These are phyloP conservation scores for Malurus leucopterus DNA, from an alignment of 2,797 vertebrate species.

Conservation along the genomic window DNA sequence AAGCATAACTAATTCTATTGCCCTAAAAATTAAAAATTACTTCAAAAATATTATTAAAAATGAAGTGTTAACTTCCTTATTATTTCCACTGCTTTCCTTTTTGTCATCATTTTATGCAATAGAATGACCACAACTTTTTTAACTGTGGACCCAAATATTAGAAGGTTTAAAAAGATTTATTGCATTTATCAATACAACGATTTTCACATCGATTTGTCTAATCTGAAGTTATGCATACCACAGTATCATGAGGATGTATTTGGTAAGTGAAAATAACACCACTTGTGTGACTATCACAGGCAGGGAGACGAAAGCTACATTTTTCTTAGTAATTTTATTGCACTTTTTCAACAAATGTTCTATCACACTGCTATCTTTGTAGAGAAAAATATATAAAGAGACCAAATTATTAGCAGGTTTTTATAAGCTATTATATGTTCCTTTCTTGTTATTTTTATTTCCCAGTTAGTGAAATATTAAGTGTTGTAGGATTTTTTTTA, in stretches of 20 bases:
- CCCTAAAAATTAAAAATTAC: background rate
- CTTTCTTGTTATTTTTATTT: accelerated
- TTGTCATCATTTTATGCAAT: background rate
- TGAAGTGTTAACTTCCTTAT: background rate
- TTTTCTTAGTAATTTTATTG: background rate
- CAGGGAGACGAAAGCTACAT: background rate
- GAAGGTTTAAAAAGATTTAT: background rate
- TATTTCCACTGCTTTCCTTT: background rate
- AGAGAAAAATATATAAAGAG: background rate
- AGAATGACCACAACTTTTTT: background rate
- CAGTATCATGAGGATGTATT: background rate
- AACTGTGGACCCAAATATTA: background rate
- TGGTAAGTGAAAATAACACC: background rate
- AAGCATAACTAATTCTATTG: background rate
- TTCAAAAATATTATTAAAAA: background rate
- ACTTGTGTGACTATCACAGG: background rate
- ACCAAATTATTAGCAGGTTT: background rate
- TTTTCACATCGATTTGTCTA: background rate
- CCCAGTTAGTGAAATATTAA: background rate
- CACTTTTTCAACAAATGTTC: background rate
- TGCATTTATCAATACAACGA: background rate
- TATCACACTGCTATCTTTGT: background rate
- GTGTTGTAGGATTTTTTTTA: background rate
- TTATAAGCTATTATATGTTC: background rate
- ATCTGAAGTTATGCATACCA: background rate